Evolutionary conservation across 2,888 invertebrate species (phyloP), one percentile per base, ranked within the genome.

Genomic region (Apocheima hispidaria): DNA sequence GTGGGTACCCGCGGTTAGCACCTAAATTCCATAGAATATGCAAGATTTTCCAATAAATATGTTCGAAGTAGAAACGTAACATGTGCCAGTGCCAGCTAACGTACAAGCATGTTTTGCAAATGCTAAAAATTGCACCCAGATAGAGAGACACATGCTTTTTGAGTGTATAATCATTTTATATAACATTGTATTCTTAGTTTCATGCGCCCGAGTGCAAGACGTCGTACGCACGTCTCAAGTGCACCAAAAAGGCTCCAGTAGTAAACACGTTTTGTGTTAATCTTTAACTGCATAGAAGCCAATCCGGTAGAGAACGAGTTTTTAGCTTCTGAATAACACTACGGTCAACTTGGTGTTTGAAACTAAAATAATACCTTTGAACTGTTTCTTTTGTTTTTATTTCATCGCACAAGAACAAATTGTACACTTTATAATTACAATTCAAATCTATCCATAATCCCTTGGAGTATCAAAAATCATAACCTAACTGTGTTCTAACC

Each of bases 161-260:
- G 10, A 33, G 30, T 41, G n/a, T 9, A 21, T 41, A n/a, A n/a
- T n/a, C 9, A 21, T 12, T 43, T 26, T 14, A 43, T 14, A 14
- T 7, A 7, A 26, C 26, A 14, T 14, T 44, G 28, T 44, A 23
- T 0, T 28, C 9, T 16, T 20, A 20, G 10, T 0, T 30, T n/a
- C 36, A 50, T 50, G 50, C 50, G 0, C 4, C 21, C 35, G 14
- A 35, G 14, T 49, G 30, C 46, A 12, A 33, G 6, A 44, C n/a
- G n/a, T n/a, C n/a, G n/a, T 38, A 18, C n/a, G 3, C 7, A 20
- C n/a, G n/a, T 14, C 4, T 44, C 16, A 14, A 23, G 35, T 49
- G 35, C 48, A 49, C 48, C 21, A 49, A 35, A 21, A n/a, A 35
- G 35, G 48, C 48, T 49, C 35, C 20, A 35, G 6, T n/a, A 14